Evolutionary conservation across 2,113 vertebrate species (phyloP).

Genomic region (Brienomyrus brachyistius): DNA sequence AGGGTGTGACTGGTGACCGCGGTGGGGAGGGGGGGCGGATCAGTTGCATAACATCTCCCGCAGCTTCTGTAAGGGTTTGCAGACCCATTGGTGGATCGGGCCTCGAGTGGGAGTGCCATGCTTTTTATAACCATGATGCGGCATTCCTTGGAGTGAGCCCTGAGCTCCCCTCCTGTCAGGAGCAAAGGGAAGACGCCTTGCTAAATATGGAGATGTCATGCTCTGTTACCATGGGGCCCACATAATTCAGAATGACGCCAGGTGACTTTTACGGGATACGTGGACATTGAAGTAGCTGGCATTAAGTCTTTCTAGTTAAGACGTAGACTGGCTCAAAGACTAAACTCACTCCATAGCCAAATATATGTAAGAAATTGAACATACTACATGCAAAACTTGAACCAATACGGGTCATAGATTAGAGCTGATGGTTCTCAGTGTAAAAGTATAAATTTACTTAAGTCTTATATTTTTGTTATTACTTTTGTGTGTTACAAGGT

Average conservation of each 20-base stretch:
- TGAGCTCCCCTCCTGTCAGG: neutral
- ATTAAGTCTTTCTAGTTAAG: neutral
- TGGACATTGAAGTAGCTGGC: neutral
- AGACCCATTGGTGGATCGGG: neutral
- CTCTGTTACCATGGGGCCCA: neutral
- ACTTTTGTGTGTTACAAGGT: neutral
- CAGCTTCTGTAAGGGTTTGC: neutral
- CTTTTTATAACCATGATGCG: constrained; percentile 1
- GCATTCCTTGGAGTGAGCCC: neutral
- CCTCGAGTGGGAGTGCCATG: neutral
- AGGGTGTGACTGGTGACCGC: neutral
- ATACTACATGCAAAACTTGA: neutral
- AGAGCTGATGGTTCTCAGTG: neutral
- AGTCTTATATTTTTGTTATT: neutral
- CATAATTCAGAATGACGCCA: neutral
- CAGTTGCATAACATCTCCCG: neutral
- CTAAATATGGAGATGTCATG: constrained; percentile 8
- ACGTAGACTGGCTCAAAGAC: neutral
- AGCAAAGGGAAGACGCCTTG: neutral
- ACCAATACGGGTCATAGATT: neutral
- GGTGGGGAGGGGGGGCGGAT: neutral
- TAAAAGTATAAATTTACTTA: neutral
- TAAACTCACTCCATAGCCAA: neutral
- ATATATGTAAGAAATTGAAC: neutral
- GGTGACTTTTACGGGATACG: neutral